Evolutionary conservation across 1,140 invertebrate genomes (phyloP), one percentile per base, ranked within the genome.

Genomic region (Radopholus similis): DNA sequence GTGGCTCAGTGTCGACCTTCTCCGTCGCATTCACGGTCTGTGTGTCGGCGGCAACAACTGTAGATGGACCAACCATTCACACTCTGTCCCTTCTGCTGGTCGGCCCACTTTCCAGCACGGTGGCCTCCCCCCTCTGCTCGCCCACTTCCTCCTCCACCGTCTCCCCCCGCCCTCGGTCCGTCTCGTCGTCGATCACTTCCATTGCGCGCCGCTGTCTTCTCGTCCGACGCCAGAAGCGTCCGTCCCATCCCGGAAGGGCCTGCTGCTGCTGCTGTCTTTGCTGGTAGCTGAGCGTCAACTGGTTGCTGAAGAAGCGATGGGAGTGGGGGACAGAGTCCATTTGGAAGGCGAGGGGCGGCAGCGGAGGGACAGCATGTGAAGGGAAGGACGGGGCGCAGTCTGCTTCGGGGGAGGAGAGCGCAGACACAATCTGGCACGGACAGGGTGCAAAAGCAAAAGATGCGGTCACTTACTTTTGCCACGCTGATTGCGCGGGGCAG

Each of bases 401-500:
- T 11, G 21, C 8, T 9, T 51, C 47, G 47, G 18, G 11, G 47
- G 47, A 51, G 47, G 23, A 21, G 23, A 51, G 30, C 4, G 47
- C 8, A 1, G 2, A 3, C 0, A 26, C 15, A 28, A 51, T 51
- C 47, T 51, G 47, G 15, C 4, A 3, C 11, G 8, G n/a, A 51
- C 47, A 51, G 30, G 37, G 37, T 72, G 28, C 2, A 21, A 42
- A 62, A n/a, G 34, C 18, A 18, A 73, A 37, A 23, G 13, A n/a
- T 28, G 21, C 21, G 18, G n/a, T n/a, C n/a, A n/a, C 56, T 6
- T 30, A 75, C 32, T 34, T 68, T 55, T 5, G 53, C 58, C 1
- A 75, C 18, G 18, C 66, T 68, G 2, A 75, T 49, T 26, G 40
- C 49, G 23, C 34, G 28, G 26, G 73, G 73, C 57, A 75, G 55